Base-by-base conservation (phyloP, 1,140 invertebrate genomes). In the Copidosoma floridanum region DNA sequence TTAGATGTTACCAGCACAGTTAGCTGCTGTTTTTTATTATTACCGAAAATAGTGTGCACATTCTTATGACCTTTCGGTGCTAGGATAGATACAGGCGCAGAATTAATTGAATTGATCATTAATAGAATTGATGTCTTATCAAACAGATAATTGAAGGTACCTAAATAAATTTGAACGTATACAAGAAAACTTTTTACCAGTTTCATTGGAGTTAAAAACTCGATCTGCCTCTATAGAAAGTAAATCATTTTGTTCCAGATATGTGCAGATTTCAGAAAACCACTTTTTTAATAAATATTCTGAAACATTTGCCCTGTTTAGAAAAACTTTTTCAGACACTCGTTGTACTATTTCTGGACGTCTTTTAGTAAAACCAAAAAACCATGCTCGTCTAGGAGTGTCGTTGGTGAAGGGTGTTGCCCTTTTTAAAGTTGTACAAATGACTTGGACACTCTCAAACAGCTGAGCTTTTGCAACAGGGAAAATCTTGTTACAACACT, bases 151-250 rank as follows among this genome's bases (percentile, higher is more conserved):
- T n/a, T n/a, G n/a, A n/a, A n/a, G n/a, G n/a, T n/a, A n/a, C n/a
- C n/a, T n/a, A n/a, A n/a, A n/a, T n/a, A n/a, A n/a, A n/a, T n/a
- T n/a, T n/a, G n/a, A n/a, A n/a, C n/a, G n/a, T n/a, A n/a, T n/a
- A n/a, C n/a, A n/a, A n/a, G n/a, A n/a, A n/a, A n/a, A n/a, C n/a
- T n/a, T n/a, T n/a, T n/a, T 8, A 8, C 12, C 64, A 23, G 69
- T 66, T 62, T 78, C 76, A 54, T 78, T 69, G 12, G 66, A 68
- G 60, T 76, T 76, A 55, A 69, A 73, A 35, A 75, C 58, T 44
- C 67, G 54, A 10, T 43, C 41, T 53, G 57, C 57, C 54, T 68
- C 47, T 46, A 70, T 65, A 35, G 71, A 52, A 6, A 40, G 29
- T 35, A 54, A 51, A 16, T 61, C 38, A n/a, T 63, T 65, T 40